Evolutionary conservation across 2,113 vertebrate genomes (phyloP), one percentile per base, ranked within the genome.

Genomic region (Balaeniceps rex): DNA sequence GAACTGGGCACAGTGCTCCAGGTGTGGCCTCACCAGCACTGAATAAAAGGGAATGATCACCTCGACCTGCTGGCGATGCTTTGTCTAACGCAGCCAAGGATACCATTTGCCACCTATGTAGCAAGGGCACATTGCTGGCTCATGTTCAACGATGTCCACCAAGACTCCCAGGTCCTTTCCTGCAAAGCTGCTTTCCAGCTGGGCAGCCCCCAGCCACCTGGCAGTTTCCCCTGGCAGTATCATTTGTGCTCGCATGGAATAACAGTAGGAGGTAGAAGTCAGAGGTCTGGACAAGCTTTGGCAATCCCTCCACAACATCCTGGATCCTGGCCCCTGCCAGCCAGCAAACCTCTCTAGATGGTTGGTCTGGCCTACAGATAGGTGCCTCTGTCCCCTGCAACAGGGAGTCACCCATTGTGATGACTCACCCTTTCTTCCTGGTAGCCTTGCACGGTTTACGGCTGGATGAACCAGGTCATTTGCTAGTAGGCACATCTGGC

Each of bases 141-240:
- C 19, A 33, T 21, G 15, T 65, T 71, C 74, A 78, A 28, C 29
- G 22, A 36, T 28, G 31, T 33, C 34, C 71, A 54, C 18, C 42
- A 71, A 49, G 47, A 46, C 11, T 63, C 19, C 34, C 42, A 66
- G 31, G 52, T 7, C 33, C 15, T 70, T 70, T 81, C 61, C 40
- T 29, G n/a, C 28, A 75, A 64, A 65, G 65, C 19, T 63, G 15
- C 29, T 47, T 77, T 88, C 31, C 54, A 91, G 7, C 36, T 71
- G 10, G 17, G 13, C 0, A 0, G 42, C 7, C 19, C 11, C 12
- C 40, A 34, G 9, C 52, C n/a, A n/a, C n/a, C n/a, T n/a, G n/a
- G n/a, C n/a, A n/a, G n/a, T n/a, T 74, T 78, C 28, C 44, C 8
- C 40, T n/a, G 8, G 19, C 9, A 46, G 7, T 12, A 80, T 10